phyloP scores from a whole-genome alignment of 2,113 vertebrate species.

The Odocoileus virginianus region DNA sequence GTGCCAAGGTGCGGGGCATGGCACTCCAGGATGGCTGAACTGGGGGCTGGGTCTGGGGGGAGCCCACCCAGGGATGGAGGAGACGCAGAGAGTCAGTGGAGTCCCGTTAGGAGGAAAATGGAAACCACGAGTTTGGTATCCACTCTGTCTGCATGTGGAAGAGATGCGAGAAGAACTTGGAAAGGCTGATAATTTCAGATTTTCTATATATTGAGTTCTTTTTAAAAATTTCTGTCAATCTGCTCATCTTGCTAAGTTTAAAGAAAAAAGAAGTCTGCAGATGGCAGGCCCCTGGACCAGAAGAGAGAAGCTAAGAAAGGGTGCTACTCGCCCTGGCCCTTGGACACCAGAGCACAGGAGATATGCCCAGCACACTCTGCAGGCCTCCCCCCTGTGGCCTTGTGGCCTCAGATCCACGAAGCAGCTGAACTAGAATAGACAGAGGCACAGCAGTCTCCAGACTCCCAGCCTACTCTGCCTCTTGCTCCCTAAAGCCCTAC shows the following conservation, averaged over 20 bases:
- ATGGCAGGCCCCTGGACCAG: background rate
- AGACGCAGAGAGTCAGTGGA: fast-evolving
- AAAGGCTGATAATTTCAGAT: background rate
- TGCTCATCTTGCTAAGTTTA: conserved; percentile 21
- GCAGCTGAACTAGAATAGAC: background rate
- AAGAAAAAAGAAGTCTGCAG: background rate
- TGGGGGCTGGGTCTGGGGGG: background rate
- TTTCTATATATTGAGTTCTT: background rate
- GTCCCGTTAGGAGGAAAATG: background rate
- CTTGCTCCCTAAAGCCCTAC: background rate
- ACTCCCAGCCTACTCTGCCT: background rate
- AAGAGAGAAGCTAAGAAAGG: background rate
- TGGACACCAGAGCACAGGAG: background rate
- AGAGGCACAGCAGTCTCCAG: background rate
- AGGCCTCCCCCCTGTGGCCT: fast-evolving
- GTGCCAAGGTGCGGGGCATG: fast-evolving
- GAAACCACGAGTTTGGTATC: background rate
- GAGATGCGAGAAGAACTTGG: background rate
- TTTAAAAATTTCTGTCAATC: background rate
- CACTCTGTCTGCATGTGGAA: background rate
- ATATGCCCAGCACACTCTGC: background rate
- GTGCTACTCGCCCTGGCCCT: fast-evolving
- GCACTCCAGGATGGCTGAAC: background rate
- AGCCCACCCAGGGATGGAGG: background rate
- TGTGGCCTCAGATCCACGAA: background rate